Conservation (phyloP, 2,888 invertebrate genomes). For the Cheiracanthium punctorium region DNA sequence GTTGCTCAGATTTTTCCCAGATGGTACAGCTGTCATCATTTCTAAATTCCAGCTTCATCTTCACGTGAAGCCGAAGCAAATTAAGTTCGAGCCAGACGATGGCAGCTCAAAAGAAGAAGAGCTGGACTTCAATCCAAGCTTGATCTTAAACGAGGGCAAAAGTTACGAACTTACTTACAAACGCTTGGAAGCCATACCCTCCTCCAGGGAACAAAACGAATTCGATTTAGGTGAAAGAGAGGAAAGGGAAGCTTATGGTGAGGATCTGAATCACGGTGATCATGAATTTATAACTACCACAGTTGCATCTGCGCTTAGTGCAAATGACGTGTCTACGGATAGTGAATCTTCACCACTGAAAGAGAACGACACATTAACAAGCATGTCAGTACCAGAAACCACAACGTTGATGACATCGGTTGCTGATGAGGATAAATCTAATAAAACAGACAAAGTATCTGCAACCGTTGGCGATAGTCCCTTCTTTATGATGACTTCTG, state of each 20-base stretch:
- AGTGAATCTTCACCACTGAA: constrained; percentile 20
- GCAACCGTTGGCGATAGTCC: constrained; percentile 39
- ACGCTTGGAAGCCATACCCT: constrained; percentile 49
- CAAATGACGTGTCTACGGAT: not conserved
- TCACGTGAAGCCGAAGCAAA: constrained; percentile 61
- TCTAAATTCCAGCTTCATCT: constrained; percentile 61
- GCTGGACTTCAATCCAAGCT: constrained; percentile 21
- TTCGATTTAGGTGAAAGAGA: constrained; percentile 42
- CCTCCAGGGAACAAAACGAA: constrained; percentile 40
- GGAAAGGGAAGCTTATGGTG: constrained; percentile 16
- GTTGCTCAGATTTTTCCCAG: constrained; percentile 58
- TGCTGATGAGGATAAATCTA: not conserved
- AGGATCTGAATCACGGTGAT: constrained; percentile 22
- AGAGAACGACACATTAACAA: constrained; percentile 13
- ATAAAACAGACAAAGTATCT: constrained; percentile 11
- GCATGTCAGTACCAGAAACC: not conserved
- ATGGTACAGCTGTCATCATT: constrained; percentile 64
- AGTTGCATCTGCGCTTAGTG: not conserved
- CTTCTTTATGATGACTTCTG: constrained; percentile 57
- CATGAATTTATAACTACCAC: constrained; percentile 53
- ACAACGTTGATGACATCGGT: not conserved
- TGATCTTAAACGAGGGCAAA: constrained; percentile 38
- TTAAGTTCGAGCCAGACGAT: constrained; percentile 44
- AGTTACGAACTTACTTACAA: constrained; percentile 64
- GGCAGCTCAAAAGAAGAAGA: constrained; percentile 16